phyloP scores from a whole-genome alignment of 2,113 vertebrate species.

The Muntiacus reevesi region DNA sequence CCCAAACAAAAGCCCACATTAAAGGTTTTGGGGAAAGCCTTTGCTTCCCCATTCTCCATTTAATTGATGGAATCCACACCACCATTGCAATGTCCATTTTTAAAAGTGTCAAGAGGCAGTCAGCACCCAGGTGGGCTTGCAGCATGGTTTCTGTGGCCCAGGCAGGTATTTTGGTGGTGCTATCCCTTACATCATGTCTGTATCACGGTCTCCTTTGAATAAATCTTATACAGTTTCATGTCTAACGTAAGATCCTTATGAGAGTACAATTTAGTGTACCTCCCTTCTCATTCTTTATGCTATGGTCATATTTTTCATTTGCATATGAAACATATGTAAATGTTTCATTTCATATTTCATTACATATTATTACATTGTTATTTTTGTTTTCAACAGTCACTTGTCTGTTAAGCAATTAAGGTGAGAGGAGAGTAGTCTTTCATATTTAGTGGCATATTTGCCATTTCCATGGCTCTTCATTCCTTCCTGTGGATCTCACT shows the following conservation, averaged over 20 bases:
- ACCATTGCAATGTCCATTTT: neutral
- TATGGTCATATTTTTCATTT: neutral
- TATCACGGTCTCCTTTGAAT: neutral
- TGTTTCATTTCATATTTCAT: neutral
- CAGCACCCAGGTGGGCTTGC: neutral
- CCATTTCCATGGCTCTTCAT: neutral
- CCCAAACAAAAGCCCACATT: neutral
- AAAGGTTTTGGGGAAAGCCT: neutral
- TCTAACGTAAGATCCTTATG: neutral
- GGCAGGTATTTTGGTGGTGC: neutral
- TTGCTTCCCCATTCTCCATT: neutral
- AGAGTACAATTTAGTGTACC: neutral
- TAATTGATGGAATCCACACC: neutral
- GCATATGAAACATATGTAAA: neutral
- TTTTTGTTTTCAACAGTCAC: slow-evolving; percentile 24
- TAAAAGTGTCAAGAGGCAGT: neutral
- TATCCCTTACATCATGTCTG: neutral
- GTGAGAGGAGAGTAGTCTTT: neutral
- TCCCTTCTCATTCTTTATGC: neutral
- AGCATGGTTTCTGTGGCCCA: neutral
- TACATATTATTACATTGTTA: neutral
- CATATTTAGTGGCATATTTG: neutral
- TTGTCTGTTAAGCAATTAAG: slow-evolving; percentile 28
- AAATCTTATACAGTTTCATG: neutral
- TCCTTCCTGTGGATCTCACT: neutral